A percentile compares a stretch with the other conserved stretches of the same genome.
These are phyloP conservation scores for Isotomurus palustris DNA, from an alignment of 2,888 invertebrate genomes.

Conservation along the genomic window DNA sequence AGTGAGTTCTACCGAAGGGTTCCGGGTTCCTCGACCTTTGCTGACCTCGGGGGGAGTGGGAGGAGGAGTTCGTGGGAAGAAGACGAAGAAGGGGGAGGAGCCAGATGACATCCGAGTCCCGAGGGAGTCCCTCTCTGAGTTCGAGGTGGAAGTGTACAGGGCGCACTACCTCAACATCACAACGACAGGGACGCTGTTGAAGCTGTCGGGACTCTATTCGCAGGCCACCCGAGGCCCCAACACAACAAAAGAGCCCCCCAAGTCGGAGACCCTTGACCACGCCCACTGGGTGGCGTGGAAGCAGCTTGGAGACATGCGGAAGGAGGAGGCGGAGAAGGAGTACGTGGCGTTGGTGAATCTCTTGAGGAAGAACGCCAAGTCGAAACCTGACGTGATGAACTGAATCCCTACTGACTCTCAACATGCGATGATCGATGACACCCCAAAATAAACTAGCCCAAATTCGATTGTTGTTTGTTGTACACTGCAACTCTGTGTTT, in stretches of 20 bases:
- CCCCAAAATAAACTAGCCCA: neutral
- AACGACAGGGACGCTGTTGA: neutral
- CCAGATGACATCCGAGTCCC: neutral
- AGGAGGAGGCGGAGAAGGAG: neutral
- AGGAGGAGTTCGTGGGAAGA: too few species aligned
- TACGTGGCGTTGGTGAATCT: too few species aligned
- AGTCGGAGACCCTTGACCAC: neutral
- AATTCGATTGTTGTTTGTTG: too few species aligned
- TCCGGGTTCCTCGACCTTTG: too few species aligned
- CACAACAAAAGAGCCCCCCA: slow-evolving; percentile 6
- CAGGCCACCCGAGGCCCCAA: slow-evolving; percentile 18
- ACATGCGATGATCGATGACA: neutral
- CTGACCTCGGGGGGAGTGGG: too few species aligned
- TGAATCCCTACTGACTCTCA: neutral
- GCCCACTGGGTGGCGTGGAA: slow-evolving; percentile 18
- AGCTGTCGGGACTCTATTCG: slow-evolving; percentile 11
- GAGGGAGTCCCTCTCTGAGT: neutral
- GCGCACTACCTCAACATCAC: slow-evolving; percentile 8
- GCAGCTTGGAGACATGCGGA: slow-evolving; percentile 17
- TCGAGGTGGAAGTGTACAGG: slow-evolving; percentile 13
- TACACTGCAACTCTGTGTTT: too few species aligned
- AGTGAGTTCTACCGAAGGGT: too few species aligned
- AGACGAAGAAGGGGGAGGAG: neutral
- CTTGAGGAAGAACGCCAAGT: too few species aligned
- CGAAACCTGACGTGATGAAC: too few species aligned